Conservation (phyloP, 2,888 invertebrate genomes). For the Galeopsomyia nigrocyanea region DNA sequence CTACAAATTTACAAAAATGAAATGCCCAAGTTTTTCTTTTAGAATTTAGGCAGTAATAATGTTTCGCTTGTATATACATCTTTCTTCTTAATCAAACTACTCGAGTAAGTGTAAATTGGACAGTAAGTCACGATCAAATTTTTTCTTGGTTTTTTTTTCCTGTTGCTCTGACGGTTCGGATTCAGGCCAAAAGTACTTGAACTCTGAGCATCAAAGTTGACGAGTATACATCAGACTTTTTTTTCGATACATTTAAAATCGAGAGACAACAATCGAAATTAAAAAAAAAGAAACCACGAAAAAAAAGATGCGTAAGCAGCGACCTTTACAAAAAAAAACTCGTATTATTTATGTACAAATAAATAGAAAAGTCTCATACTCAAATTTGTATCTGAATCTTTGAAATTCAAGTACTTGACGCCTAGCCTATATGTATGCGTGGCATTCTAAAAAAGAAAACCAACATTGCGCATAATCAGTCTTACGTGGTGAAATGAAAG, state of each 20-base stretch:
- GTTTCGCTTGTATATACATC: background rate
- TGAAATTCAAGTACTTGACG: conserved; percentile 23
- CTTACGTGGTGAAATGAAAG: conserved; percentile 34
- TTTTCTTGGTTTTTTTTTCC: conserved; percentile 11
- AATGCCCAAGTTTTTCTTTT: conserved; percentile 34
- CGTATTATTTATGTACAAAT: background rate
- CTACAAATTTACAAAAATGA: conserved; percentile 29
- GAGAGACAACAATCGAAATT: too few relatives aligned
- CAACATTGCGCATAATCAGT: conserved; percentile 37
- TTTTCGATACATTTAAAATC: too few relatives aligned
- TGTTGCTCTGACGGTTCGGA: background rate
- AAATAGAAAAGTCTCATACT: conserved; percentile 1
- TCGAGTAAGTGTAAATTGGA: conserved; percentile 24
- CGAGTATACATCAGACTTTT: too few relatives aligned
- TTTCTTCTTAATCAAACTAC: conserved; percentile 12
- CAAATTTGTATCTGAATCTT: conserved; percentile 2
- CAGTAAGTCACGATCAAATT: conserved; percentile 5
- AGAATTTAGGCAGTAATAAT: conserved; percentile 31
- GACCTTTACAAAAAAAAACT: background rate
- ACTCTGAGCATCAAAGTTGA: background rate
- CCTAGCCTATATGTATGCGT: background rate
- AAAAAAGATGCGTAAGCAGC: too few relatives aligned
- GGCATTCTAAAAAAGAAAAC: too few relatives aligned
- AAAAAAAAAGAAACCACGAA: too few relatives aligned
- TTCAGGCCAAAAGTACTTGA: conserved; percentile 35